Conservation (phyloP, 1,140 invertebrate genomes). For the Dryas iulia region DNA sequence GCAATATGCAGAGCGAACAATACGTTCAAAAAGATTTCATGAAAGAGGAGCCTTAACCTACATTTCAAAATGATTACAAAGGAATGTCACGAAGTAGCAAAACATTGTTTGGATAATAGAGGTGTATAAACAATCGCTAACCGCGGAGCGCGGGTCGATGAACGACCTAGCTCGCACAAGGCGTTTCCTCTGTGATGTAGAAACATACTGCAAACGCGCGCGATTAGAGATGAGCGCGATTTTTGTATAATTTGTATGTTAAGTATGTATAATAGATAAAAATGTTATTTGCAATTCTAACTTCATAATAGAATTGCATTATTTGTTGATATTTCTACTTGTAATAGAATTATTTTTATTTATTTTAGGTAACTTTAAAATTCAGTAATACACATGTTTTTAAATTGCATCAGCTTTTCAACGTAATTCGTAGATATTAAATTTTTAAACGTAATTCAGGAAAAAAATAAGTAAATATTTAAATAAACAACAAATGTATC, state of each 20-base stretch:
- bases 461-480: not conserved
- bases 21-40: conserved; percentile 32
- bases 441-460: too few relatives aligned
- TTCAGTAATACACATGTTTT: not conserved
- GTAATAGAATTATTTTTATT: not conserved
- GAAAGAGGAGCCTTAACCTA: conserved; percentile 64
- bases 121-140: conserved; percentile 65
- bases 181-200: conserved; percentile 39
- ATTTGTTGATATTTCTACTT: not conserved
- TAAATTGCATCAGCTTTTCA: not conserved
- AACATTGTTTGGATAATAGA: conserved; percentile 70
- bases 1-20: conserved; percentile 30
- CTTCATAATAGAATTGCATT: not conserved
- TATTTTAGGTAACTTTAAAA: not conserved
- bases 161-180: conserved; percentile 71
- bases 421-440: too few relatives aligned
- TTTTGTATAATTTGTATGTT: not conserved
- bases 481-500: conserved; percentile 40
- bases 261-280: not conserved
- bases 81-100: conserved; percentile 75
- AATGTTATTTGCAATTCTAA: not conserved
- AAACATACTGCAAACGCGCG: conserved; percentile 22
- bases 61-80: conserved; percentile 70
- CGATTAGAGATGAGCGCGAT: conserved; percentile 26
- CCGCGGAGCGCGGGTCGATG: conserved; percentile 68